phyloP scores from a whole-genome alignment of 2,888 invertebrate genomes.

The Minunthozetes semirufus region DNA sequence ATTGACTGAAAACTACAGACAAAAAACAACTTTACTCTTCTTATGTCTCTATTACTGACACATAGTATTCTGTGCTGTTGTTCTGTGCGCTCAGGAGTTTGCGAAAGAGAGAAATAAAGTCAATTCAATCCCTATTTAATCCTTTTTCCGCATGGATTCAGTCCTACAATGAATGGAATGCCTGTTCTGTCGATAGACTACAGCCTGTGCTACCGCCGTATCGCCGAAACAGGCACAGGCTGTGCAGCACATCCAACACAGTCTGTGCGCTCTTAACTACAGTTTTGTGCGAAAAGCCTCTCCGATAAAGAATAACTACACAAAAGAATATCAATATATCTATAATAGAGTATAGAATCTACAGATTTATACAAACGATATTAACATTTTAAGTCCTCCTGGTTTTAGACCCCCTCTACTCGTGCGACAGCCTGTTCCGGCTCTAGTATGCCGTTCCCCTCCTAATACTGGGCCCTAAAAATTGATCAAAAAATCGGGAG shows the following conservation, averaged over 20 bases:
- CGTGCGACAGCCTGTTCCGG: not conserved
- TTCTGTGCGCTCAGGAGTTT: too few species aligned
- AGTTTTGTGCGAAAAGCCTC: not conserved
- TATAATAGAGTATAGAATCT: too few species aligned
- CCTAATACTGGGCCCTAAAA: not conserved
- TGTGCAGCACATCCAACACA: too few species aligned
- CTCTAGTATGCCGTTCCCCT: not conserved
- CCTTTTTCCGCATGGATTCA: slow-evolving; percentile 29
- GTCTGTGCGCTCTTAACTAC: not conserved
- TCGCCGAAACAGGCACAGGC: too few species aligned
- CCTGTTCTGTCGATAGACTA: not conserved
- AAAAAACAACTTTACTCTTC: too few species aligned
- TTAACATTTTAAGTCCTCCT: slow-evolving; percentile 10
- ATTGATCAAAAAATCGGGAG: not conserved
- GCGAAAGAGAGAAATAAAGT: not conserved
- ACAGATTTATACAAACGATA: not conserved
- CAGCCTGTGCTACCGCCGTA: not conserved
- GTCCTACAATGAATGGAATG: not conserved
- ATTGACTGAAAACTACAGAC: too few species aligned
- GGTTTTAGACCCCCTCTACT: not conserved
- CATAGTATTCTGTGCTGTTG: too few species aligned
- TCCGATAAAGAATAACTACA: slow-evolving; percentile 5
- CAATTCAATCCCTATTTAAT: slow-evolving; percentile 27
- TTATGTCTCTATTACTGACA: too few species aligned
- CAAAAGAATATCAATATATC: slow-evolving; percentile 12